Evolutionary conservation across 2,113 vertebrate genomes (phyloP), one percentile per base, ranked within the genome.

Genomic region (Suricata suricatta): DNA sequence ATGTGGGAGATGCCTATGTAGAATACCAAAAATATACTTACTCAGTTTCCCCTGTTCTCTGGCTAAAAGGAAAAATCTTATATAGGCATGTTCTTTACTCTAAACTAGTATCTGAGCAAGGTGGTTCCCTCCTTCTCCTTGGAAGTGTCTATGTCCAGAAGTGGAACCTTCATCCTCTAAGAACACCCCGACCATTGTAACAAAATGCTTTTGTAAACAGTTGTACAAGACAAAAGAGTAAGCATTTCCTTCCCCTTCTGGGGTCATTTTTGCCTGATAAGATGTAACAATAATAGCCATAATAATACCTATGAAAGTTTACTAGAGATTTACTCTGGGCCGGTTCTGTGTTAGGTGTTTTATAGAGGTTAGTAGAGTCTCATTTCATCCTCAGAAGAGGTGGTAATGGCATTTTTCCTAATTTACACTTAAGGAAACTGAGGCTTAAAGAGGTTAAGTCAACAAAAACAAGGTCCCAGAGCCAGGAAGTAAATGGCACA

Each of bases 291-390:
- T 64, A 79, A 44, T 72, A 83, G 47, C 82, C 27, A 77, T 44
- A 21, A 77, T 80, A 60, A 66, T 93, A 84, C 29, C 95, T 35
- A n/a, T 44, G 85, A 88, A 88, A 90, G 79, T 77, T 69, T 44
- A 57, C 23, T 89, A 79, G 35, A 66, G 33, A 41, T 84, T 92
- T 71, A 60, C 85, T 76, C 3, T 4, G 2, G 21, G 27, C 35
- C 52, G 52, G 9, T 63, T 69, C 91, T 74, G 16, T 72, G 25
- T 88, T 69, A 89, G 14, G n/a, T 52, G 5, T 33, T 82, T 38
- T 74, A 15, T 41, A 3, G 12, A 79, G 47, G 72, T 79, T 33
- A 41, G 6, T 41, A 41, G 41, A 41, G 52, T 88, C 33, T 93
- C 41, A 86, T 91, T 92, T 83, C 64, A 90, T 90, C 27, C 63